Evolutionary conservation across 2,888 invertebrate genomes (phyloP).

Genomic region (Papilio elwesi): DNA sequence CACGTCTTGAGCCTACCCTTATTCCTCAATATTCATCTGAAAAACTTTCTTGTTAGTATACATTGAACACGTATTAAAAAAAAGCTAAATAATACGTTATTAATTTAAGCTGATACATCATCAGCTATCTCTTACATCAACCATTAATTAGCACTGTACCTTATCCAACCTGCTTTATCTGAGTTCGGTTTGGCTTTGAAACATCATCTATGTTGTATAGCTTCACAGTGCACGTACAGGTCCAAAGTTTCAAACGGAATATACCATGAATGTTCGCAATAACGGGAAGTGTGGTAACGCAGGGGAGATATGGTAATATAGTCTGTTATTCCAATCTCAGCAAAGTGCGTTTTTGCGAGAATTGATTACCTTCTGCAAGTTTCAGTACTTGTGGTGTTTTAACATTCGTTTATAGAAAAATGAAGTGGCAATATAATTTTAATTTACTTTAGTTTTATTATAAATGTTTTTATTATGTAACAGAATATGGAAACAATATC

Average conservation of each 20-base stretch:
- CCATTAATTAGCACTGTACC: not conserved
- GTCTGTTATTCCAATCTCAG: constrained; percentile 36
- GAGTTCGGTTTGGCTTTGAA: constrained; percentile 11
- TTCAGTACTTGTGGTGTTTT: constrained; percentile 30
- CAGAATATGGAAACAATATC: too few relatives aligned
- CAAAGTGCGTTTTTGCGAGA: constrained; percentile 29
- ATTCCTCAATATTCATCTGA: too few relatives aligned
- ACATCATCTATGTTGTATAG: constrained; percentile 26
- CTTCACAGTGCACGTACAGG: constrained; percentile 14
- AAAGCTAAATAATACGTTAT: too few relatives aligned
- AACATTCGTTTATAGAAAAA: constrained; percentile 12
- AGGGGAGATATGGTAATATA: constrained; percentile 37
- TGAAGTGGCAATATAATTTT: constrained; percentile 1
- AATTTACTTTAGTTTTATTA: not conserved
- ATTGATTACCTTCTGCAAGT: constrained; percentile 34
- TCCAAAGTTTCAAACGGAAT: constrained; percentile 39
- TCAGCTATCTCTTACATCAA: too few relatives aligned
- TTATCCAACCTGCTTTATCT: not conserved
- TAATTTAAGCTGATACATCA: too few relatives aligned
- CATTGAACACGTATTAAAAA: too few relatives aligned
- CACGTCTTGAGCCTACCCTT: too few relatives aligned
- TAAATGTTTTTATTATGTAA: not conserved
- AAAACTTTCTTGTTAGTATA: too few relatives aligned
- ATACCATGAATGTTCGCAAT: constrained; percentile 36
- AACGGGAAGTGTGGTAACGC: constrained; percentile 31